A percentile compares a stretch with the other conserved stretches of the same genome.
Evolutionary conservation across 1,140 invertebrate species (phyloP).

Genomic region (Bemisia tabaci): DNA sequence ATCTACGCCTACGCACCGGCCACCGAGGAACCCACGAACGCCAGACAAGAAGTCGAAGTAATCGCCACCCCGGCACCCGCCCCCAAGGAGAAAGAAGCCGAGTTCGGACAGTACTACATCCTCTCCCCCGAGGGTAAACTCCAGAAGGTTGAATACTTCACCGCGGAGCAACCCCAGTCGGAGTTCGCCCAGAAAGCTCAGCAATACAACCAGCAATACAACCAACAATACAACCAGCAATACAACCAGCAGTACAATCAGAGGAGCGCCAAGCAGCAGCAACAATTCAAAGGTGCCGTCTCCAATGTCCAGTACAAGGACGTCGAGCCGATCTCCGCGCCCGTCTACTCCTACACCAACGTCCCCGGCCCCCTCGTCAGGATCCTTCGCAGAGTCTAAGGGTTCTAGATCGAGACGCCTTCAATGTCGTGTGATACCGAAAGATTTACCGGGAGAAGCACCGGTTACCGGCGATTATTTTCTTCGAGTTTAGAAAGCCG

Average conservation of each 20-base stretch:
- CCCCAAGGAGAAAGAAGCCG: not conserved
- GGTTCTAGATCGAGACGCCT: too few relatives aligned
- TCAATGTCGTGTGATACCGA: too few relatives aligned
- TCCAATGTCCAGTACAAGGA: slow-evolving; percentile 24
- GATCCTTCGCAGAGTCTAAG: not conserved
- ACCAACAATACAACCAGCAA: slow-evolving; percentile 1
- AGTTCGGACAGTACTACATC: slow-evolving; percentile 50
- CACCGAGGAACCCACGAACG: not conserved
- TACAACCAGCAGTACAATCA: slow-evolving; percentile 4
- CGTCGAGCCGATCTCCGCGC: slow-evolving; percentile 21
- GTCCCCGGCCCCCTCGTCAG: not conserved
- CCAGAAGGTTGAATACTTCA: slow-evolving; percentile 39
- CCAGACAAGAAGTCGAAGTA: not conserved
- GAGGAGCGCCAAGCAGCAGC: not conserved
- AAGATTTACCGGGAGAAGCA: too few relatives aligned
- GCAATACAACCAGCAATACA: slow-evolving; percentile 1
- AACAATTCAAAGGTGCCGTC: slow-evolving; percentile 14
- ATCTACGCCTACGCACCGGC: not conserved
- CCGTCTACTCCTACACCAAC: slow-evolving; percentile 20
- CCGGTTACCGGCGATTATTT: too few relatives aligned
- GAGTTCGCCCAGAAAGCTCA: not conserved
- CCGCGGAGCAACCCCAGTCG: not conserved
- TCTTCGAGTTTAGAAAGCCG: too few relatives aligned
- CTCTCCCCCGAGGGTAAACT: slow-evolving; percentile 59
- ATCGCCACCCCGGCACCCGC: not conserved